Base-by-base conservation (phyloP, 2,888 invertebrate species). In the Cecidostiba fungosa region DNA sequence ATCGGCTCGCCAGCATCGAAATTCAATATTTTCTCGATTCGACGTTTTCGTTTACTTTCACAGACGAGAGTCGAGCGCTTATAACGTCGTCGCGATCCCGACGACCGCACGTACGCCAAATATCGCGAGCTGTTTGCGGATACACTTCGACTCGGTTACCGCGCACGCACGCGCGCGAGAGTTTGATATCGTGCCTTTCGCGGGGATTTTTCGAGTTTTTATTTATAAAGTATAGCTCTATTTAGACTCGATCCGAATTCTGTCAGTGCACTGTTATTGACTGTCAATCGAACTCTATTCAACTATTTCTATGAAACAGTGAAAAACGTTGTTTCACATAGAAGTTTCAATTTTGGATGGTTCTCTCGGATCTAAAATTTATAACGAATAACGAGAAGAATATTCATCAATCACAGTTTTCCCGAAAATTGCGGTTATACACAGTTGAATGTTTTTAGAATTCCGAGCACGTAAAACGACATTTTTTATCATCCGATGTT, bases 11-110 rank as follows among this genome's bases (percentile, higher is more conserved):
- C 39, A 10, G 5, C 6, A 39, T 66, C 78, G 10, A 47, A 32
- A 16, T 79, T 54, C 50, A 70, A 70, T 79, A 79, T 79, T 79
- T 70, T 79, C 70, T 54, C 79, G 54, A 79, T 70, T 70, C 54
- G 32, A 23, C 12, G 72, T 59, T 73, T 59, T 59, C 54, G n/a
- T 59, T 72, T 47, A 59, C 50, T 72, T 80, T 80, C 59, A 39
- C 50, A 70, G 26, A n/a, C 47, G 47, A n/a, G n/a, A 5, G 39
- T 19, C 23, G 69, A 10, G 59, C 80, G 59, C 59, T 54, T 72
- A 54, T 50, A 72, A 54, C 36, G 79, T 54, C 80, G 29, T 59
- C 26, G 39, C 14, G 5, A 23, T 19, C 43, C 69, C n/a, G n/a
- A n/a, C n/a, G 19, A n/a, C 19, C 50, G n/a, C 70, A 70, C 50